Evolutionary conservation across 2,888 invertebrate species (phyloP).

Genomic region (Ypsolopha sequella): DNA sequence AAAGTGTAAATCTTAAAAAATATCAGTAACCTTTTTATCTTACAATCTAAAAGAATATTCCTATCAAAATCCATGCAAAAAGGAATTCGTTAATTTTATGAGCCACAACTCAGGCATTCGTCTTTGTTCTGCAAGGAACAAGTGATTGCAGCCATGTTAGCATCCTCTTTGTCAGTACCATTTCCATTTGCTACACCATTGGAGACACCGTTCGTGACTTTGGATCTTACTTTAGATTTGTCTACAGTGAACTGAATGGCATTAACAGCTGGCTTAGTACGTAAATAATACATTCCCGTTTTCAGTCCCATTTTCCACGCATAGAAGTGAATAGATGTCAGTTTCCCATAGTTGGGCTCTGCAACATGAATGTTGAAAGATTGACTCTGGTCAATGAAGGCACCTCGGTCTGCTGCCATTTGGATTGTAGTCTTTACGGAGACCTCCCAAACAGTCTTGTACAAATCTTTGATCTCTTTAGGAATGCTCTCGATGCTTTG

Average conservation of each 20-base stretch:
- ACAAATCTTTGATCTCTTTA: constrained; percentile 84
- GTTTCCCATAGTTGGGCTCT: constrained; percentile 91
- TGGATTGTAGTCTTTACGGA: constrained; percentile 92
- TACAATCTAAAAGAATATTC: background rate
- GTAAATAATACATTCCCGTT: constrained; percentile 98
- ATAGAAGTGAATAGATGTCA: constrained; percentile 98
- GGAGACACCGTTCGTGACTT: constrained; percentile 19
- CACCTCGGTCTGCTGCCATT: constrained; percentile 98
- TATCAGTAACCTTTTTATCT: background rate
- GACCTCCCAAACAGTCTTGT: constrained; percentile 98
- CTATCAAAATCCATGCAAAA: background rate
- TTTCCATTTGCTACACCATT: constrained; percentile 21
- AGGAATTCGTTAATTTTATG: constrained; percentile 50
- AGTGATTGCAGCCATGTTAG: constrained; percentile 80
- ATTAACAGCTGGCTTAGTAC: constrained; percentile 96
- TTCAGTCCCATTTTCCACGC: constrained; percentile 97
- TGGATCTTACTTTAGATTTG: constrained; percentile 67
- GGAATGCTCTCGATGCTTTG: constrained; percentile 91
- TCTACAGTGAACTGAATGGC: constrained; percentile 99
- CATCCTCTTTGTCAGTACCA: constrained; percentile 33
- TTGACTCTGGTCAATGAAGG: constrained; percentile 99
- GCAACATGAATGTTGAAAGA: constrained; percentile 98
- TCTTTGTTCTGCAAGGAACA: constrained; percentile 92
- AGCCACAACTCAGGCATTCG: constrained; percentile 89
- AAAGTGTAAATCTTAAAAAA: background rate